These are phyloP conservation scores for rabbit (Oryctolagus cuniculus) DNA, from an alignment of 2,113 vertebrate genomes.

Conservation along the genomic window mOryCun1.1 NC_091432.1:69397001-69397500, in stretches of 20 bases:
- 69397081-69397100: too few relatives aligned
- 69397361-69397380: background rate
- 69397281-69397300: background rate
- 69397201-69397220: background rate
- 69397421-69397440: background rate
- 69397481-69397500: slow-evolving; percentile 45
- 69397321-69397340: background rate
- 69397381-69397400: background rate
- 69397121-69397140: too few relatives aligned
- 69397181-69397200: background rate
- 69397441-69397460: background rate
- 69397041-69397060: too few relatives aligned
- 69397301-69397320: background rate
- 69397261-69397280: background rate
- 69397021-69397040: too few relatives aligned
- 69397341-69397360: background rate
- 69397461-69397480: background rate
- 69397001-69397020: too few relatives aligned
- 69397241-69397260: background rate
- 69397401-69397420: background rate
- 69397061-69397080: too few relatives aligned
- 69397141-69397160: background rate
- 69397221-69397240: background rate
- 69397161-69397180: background rate
- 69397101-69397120: too few relatives aligned